Conservation (phyloP, 2,113 vertebrate species). For the Anhinga anhinga region DNA sequence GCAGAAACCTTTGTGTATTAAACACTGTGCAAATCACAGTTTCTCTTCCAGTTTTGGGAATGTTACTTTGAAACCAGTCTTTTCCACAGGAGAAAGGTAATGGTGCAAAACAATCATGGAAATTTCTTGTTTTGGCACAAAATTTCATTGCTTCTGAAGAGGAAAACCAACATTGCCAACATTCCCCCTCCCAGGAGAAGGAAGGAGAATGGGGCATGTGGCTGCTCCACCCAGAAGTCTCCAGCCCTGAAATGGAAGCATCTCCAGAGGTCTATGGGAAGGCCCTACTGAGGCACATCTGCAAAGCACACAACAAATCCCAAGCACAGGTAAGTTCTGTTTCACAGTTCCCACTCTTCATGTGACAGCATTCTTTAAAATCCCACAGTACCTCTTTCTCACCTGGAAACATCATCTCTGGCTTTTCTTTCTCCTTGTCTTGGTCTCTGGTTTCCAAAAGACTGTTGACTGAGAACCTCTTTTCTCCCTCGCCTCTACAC, state of each 20-base stretch:
- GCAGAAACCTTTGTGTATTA: neutral
- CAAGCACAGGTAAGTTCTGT: neutral
- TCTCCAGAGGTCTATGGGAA: neutral
- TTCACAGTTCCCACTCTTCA: neutral
- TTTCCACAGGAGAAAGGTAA: neutral
- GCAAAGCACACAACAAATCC: neutral
- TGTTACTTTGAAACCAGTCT: neutral
- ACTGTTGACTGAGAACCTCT: neutral
- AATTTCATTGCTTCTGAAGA: neutral
- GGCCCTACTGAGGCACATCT: neutral
- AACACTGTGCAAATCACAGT: neutral
- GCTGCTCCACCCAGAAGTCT: neutral
- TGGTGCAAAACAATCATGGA: neutral
- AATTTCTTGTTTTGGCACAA: neutral
- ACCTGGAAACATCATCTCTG: neutral
- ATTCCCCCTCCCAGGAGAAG: neutral
- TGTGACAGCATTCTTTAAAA: neutral
- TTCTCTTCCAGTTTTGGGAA: neutral
- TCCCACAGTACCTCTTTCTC: neutral
- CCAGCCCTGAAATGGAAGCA: neutral
- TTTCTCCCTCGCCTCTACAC: neutral
- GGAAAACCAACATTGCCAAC: neutral
- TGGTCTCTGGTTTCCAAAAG: neutral
- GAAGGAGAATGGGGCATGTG: neutral
- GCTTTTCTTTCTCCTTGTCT: neutral